Evolutionary conservation across 2,888 invertebrate genomes (phyloP).

Genomic region (Phaonia tiefii): DNA sequence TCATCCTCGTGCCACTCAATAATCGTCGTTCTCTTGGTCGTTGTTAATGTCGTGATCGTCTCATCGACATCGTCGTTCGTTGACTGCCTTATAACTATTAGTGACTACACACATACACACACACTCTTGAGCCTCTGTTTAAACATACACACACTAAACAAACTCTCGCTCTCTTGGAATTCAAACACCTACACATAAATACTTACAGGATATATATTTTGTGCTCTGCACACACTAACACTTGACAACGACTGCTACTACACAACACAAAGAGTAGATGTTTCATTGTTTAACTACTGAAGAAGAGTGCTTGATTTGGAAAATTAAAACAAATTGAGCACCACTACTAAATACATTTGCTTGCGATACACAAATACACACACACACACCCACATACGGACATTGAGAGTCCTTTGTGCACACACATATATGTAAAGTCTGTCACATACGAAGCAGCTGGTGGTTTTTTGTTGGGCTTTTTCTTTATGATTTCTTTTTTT

Average conservation of each 20-base stretch:
- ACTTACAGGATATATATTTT: constrained; percentile 38
- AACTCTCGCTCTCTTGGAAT: background rate
- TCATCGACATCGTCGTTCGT: constrained; percentile 10
- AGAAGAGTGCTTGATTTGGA: constrained; percentile 64
- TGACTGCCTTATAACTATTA: background rate
- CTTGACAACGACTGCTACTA: background rate
- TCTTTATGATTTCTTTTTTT: too few species aligned
- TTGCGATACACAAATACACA: background rate
- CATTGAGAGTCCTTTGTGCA: background rate
- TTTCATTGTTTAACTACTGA: constrained; percentile 30
- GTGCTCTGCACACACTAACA: constrained; percentile 39
- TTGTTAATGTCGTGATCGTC: background rate
- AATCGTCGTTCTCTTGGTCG: background rate
- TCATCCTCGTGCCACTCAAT: background rate
- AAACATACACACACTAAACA: constrained; percentile 18
- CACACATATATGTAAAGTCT: background rate
- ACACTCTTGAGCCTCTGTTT: constrained; percentile 2
- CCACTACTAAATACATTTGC: constrained; percentile 38
- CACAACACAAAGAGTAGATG: background rate
- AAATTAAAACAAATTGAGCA: constrained; percentile 59
- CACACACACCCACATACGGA: background rate
- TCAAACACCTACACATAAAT: constrained; percentile 19
- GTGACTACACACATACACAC: constrained; percentile 2
- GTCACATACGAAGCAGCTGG: background rate
- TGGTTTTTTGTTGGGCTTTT: background rate